These are phyloP conservation scores for Stenodera caucasica DNA, from an alignment of 2,888 invertebrate species.

Conservation along the genomic window DNA sequence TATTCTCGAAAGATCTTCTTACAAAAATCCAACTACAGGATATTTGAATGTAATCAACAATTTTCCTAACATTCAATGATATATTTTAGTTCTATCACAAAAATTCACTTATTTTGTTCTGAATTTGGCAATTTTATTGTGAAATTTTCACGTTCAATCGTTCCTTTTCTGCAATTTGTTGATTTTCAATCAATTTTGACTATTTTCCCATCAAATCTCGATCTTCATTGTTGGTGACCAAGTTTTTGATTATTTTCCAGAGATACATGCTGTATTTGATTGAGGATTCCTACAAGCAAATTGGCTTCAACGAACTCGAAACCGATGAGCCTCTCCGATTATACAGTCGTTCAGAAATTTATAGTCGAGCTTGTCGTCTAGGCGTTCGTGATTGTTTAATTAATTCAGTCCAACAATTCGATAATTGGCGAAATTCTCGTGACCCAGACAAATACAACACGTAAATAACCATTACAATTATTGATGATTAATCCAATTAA, in stretches of 20 bases:
- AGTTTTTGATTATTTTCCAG: conserved; percentile 54
- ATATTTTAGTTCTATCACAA: too few species aligned
- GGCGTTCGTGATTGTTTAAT: conserved; percentile 74
- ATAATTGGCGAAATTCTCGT: conserved; percentile 72
- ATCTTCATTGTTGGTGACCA: neutral
- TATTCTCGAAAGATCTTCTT: too few species aligned
- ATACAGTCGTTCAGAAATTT: conserved; percentile 70
- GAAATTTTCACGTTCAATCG: too few species aligned
- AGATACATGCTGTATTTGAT: conserved; percentile 69
- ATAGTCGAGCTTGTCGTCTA: conserved; percentile 75
- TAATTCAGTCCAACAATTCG: conserved; percentile 72
- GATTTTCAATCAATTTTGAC: too few species aligned
- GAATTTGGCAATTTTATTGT: too few species aligned
- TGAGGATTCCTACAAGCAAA: conserved; percentile 66
- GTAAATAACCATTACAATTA: conserved; percentile 58
- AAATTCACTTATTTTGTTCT: too few species aligned
- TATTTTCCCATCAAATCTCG: conserved; percentile 12
- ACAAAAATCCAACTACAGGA: too few species aligned
- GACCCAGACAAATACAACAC: conserved; percentile 75
- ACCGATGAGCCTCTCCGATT: conserved; percentile 69
- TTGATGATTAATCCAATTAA: neutral
- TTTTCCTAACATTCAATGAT: too few species aligned
- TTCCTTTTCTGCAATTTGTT: neutral
- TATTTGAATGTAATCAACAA: too few species aligned
- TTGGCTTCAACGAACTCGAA: conserved; percentile 68